These are phyloP conservation scores for Trachelus stipa DNA, from an alignment of 2,888 invertebrate species.

Conservation along the genomic window DNA sequence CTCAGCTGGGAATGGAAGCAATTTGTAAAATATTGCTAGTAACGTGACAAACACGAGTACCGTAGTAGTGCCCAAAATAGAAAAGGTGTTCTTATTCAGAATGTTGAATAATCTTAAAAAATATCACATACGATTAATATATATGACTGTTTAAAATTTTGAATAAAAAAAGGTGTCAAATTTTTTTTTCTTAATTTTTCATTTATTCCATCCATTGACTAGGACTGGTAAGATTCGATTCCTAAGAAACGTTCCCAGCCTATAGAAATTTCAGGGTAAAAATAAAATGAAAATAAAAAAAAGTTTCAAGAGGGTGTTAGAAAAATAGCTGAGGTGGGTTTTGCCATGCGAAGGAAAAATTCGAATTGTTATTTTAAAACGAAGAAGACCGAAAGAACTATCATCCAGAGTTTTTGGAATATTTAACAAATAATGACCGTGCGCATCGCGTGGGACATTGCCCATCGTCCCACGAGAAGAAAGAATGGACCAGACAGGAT, in stretches of 20 bases:
- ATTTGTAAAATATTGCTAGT: conserved; percentile 61
- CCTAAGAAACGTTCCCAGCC: not conserved
- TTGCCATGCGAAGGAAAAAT: conserved; percentile 26
- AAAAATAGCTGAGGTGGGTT: conserved; percentile 18
- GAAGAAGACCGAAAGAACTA: conserved; percentile 29
- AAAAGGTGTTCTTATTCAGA: not conserved
- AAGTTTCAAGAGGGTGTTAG: conserved; percentile 17
- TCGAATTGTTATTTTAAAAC: conserved; percentile 48
- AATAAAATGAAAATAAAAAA: not conserved
- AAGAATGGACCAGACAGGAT: not conserved
- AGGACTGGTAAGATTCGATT: not conserved
- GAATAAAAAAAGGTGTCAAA: too few relatives aligned
- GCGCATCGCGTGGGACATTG: conserved; percentile 14
- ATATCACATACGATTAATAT: too few relatives aligned
- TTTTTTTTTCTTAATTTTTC: too few relatives aligned
- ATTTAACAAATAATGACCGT: conserved; percentile 53
- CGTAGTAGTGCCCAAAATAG: conserved; percentile 4
- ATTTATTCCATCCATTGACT: not conserved
- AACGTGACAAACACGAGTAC: conserved; percentile 27
- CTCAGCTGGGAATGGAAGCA: conserved; percentile 54
- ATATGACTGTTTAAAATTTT: too few relatives aligned
- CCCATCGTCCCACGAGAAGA: not conserved
- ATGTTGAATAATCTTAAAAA: not conserved
- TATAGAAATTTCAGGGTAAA: not conserved
- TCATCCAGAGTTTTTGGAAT: conserved; percentile 42